Conservation (phyloP, 1,140 invertebrate genomes). For the Brachionus plicatilis region DNA sequence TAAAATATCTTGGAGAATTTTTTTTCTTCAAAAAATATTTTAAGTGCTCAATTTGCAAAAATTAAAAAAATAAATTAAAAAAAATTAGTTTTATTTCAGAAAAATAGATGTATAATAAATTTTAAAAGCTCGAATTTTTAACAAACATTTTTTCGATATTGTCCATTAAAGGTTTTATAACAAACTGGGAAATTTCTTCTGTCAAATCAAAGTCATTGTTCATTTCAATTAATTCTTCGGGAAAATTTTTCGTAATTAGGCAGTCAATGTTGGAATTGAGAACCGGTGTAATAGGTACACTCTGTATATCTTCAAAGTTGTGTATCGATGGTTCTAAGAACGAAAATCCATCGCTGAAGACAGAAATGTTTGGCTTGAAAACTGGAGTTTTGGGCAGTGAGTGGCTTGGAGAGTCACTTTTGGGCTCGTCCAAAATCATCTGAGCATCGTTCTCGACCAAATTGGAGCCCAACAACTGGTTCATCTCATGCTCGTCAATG, state of each 20-base stretch:
- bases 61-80: background rate
- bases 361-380: background rate
- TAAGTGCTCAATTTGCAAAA: background rate
- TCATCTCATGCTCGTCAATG: background rate
- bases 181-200: background rate
- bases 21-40: background rate
- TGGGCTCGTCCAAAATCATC: background rate
- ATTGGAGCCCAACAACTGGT: background rate
- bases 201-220: background rate
- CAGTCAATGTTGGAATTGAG: background rate
- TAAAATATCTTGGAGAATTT: background rate
- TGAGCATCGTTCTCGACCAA: background rate
- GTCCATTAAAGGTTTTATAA: background rate
- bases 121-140: background rate
- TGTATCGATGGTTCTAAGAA: background rate
- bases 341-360: background rate
- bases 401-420: background rate
- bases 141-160: background rate
- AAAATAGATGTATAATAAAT: background rate
- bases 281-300: background rate
- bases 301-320: conserved; percentile 2
- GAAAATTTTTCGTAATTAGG: background rate
- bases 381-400: background rate
- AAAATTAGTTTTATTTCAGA: background rate
- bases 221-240: background rate